Evolutionary conservation across 2,797 vertebrate genomes (phyloP).

Genomic region (Peromyscus eremicus): DNA sequence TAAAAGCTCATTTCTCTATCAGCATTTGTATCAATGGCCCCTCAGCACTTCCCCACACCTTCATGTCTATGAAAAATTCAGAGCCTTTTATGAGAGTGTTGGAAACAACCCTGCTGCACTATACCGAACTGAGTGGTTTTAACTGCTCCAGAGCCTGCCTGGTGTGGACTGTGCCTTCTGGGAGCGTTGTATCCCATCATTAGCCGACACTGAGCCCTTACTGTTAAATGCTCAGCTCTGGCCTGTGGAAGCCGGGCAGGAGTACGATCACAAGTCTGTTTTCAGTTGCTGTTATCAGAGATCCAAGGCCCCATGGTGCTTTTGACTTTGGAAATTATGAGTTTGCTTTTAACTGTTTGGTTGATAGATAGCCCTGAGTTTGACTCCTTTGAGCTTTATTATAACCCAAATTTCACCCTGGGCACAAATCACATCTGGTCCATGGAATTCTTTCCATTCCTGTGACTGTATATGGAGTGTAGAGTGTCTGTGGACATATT

Average conservation of each 20-base stretch:
- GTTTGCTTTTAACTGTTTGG: slow-evolving; percentile 32
- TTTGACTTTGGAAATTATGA: slow-evolving; percentile 36
- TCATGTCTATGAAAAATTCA: not conserved
- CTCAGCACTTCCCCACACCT: not conserved
- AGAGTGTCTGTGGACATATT: not conserved
- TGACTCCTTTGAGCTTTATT: slow-evolving; percentile 55
- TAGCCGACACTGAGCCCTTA: not conserved
- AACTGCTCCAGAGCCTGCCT: no score
- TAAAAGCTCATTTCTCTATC: not conserved
- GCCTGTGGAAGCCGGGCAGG: not conserved
- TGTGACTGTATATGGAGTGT: not conserved
- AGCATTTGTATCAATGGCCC: not conserved
- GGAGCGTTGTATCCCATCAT: not conserved
- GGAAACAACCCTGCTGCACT: not conserved
- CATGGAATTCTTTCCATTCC: slow-evolving; percentile 47
- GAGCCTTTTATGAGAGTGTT: not conserved
- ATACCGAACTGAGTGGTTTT: not conserved
- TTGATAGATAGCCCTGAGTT: not conserved
- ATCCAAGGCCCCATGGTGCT: not conserved
- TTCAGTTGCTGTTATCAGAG: slow-evolving; percentile 13
- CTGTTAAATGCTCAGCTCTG: not conserved
- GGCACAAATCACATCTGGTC: slow-evolving; percentile 48
- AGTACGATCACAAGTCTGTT: not conserved
- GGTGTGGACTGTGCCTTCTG: not conserved
- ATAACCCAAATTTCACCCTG: slow-evolving; percentile 39